These are phyloP conservation scores for Clistopyga incitator DNA, from an alignment of 2,888 invertebrate species.

Conservation along the genomic window DNA sequence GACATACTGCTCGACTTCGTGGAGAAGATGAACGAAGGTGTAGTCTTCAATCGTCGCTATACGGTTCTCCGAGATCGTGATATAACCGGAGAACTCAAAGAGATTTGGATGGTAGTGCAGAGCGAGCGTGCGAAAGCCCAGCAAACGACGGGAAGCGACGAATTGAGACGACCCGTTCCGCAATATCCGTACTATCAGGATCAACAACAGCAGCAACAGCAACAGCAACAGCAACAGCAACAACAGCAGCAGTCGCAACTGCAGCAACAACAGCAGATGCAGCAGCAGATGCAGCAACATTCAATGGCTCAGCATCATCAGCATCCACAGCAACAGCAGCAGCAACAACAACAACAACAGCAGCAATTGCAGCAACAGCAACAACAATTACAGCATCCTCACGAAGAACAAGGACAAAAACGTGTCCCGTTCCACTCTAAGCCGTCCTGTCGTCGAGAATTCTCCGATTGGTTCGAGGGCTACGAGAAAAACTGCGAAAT, in stretches of 20 bases:
- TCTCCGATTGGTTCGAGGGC: conserved; percentile 69
- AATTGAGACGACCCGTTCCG: conserved; percentile 70
- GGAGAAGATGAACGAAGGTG: conserved; percentile 89
- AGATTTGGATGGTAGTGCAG: conserved; percentile 90
- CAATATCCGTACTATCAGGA: conserved; percentile 74
- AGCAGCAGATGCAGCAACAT: conserved; percentile 54
- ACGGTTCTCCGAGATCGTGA: conserved; percentile 89
- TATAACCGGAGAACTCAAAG: conserved; percentile 90
- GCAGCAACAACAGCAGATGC: conserved; percentile 30
- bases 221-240: conserved; percentile 60
- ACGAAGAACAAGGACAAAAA: conserved; percentile 52
- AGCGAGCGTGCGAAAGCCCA: conserved; percentile 86
- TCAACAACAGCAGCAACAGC: conserved; percentile 65
- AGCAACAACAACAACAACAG: conserved; percentile 59
- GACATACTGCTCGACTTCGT: conserved; percentile 90
- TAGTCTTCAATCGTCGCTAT: conserved; percentile 86
- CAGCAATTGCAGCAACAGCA: conserved; percentile 6
- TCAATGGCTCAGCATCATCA: conserved; percentile 40
- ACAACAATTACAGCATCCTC: conserved; percentile 46
- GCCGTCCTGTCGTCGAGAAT: conserved; percentile 69
- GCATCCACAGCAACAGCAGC: conserved; percentile 53
- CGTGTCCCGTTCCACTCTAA: conserved; percentile 73
- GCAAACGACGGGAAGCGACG: conserved; percentile 83
- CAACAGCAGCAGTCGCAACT: conserved; percentile 73
- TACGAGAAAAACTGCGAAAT: conserved; percentile 72